Percentiles rank a stretch among this genome's conserved stretches.
Conservation (phyloP, 2,888 invertebrate species). For the Pimpla rufipes region DNA sequence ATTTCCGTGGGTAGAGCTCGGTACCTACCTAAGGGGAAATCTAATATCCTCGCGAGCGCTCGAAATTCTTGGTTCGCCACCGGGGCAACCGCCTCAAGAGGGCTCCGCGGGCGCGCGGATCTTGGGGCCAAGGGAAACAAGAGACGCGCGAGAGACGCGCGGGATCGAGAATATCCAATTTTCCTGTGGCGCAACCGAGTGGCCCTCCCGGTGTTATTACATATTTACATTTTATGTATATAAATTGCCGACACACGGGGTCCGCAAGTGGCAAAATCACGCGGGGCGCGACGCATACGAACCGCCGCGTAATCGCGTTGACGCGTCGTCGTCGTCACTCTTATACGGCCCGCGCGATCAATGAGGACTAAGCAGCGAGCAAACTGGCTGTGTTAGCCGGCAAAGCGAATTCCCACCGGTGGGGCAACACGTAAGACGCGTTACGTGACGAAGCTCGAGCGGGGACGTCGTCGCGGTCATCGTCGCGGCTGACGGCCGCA, state of each 20-base stretch:
- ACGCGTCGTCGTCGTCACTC: too few relatives aligned
- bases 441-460: conserved; percentile 19
- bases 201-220: neutral
- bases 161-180: neutral
- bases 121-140: conserved; percentile 5
- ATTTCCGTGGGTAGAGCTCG: too few relatives aligned
- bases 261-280: too few relatives aligned
- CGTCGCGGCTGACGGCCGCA: conserved; percentile 1
- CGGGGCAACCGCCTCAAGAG: neutral
- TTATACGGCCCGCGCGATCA: too few relatives aligned
- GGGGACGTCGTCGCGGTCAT: neutral
- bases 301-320: too few relatives aligned
- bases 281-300: too few relatives aligned
- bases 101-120: too few relatives aligned
- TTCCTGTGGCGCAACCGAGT: neutral
- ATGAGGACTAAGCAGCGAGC: too few relatives aligned
- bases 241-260: too few relatives aligned
- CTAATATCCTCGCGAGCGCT: conserved; percentile 14
- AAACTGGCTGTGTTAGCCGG: neutral
- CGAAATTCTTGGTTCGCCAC: neutral
- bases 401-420: neutral
- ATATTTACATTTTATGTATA: too few relatives aligned
- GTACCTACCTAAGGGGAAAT: neutral
- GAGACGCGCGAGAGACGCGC: neutral
- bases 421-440: conserved; percentile 5